phyloP scores from a whole-genome alignment of 2,797 vertebrate genomes.

The Pantherophis alleghaniensis region DNA sequence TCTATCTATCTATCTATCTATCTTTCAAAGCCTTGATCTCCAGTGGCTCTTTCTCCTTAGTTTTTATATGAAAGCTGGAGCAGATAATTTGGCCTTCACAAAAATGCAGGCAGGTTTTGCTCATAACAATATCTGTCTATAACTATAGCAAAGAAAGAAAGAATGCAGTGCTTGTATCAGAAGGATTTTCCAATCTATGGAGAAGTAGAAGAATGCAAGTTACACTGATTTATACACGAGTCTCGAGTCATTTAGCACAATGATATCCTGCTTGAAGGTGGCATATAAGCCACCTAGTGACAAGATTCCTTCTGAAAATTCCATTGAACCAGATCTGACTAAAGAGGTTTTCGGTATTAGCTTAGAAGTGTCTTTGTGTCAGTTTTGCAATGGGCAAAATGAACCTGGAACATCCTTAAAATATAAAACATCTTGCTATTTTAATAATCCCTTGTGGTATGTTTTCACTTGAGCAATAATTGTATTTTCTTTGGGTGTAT shows the following conservation, averaged over 20 bases:
- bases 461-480: slow-evolving; percentile 93
- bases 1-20: no score
- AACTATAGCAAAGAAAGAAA: neutral
- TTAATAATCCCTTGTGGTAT: slow-evolving; percentile 84
- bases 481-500: slow-evolving; percentile 90
- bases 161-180: neutral
- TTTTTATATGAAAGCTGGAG: neutral
- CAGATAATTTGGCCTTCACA: neutral
- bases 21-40: neutral
- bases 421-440: slow-evolving; percentile 79
- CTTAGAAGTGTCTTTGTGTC: slow-evolving; percentile 49
- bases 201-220: neutral
- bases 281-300: neutral
- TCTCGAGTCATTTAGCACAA: neutral
- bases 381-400: slow-evolving; percentile 49
- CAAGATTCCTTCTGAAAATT: slow-evolving; percentile 35
- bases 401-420: slow-evolving; percentile 73
- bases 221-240: neutral
- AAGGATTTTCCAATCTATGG: neutral
- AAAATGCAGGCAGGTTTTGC: neutral
- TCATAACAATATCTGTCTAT: neutral
- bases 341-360: slow-evolving; percentile 49
- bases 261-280: neutral
- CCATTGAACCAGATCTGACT: slow-evolving; percentile 37
- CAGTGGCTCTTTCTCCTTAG: neutral